Percentiles rank a stretch among this genome's conserved stretches.
These are phyloP conservation scores for Homalodisca vitripennis DNA, from an alignment of 1,140 invertebrate genomes.

Conservation along the genomic window DNA sequence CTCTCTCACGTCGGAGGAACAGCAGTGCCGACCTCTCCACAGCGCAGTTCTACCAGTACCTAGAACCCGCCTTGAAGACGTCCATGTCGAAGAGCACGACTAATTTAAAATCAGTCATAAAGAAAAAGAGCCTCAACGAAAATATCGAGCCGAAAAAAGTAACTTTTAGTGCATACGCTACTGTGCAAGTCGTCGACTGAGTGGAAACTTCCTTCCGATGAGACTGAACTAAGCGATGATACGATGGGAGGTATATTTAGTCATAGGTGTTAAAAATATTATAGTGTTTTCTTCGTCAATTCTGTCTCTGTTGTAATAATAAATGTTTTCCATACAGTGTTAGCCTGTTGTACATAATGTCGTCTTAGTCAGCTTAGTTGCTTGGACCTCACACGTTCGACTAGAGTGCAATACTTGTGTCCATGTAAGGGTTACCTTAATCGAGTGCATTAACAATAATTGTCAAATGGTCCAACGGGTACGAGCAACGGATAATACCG, in stretches of 20 bases:
- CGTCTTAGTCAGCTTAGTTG: background rate
- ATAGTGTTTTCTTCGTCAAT: background rate
- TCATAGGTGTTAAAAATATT: background rate
- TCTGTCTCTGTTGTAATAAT: constrained; percentile 21
- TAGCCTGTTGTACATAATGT: background rate
- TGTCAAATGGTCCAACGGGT: no score
- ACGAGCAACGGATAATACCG: no score
- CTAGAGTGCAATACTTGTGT: background rate
- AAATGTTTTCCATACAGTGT: background rate
- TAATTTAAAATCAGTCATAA: constrained; percentile 42
- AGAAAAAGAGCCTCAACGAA: constrained; percentile 29
- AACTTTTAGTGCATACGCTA: constrained; percentile 43
- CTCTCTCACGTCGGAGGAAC: constrained; percentile 31
- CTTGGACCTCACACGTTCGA: background rate
- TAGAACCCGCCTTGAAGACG: constrained; percentile 1
- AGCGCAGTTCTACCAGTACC: constrained; percentile 31
- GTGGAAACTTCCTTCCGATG: no score
- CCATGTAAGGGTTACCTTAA: constrained; percentile 14
- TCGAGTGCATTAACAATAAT: background rate
- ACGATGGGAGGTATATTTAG: background rate
- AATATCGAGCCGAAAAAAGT: constrained; percentile 43
- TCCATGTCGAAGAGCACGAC: constrained; percentile 31
- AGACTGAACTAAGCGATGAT: background rate
- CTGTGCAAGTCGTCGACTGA: constrained; percentile 42
- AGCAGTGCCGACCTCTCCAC: constrained; percentile 35